These are phyloP conservation scores for Stomatorhinus ivindoensis DNA, from an alignment of 2,113 vertebrate genomes.

Conservation along the genomic window DNA sequence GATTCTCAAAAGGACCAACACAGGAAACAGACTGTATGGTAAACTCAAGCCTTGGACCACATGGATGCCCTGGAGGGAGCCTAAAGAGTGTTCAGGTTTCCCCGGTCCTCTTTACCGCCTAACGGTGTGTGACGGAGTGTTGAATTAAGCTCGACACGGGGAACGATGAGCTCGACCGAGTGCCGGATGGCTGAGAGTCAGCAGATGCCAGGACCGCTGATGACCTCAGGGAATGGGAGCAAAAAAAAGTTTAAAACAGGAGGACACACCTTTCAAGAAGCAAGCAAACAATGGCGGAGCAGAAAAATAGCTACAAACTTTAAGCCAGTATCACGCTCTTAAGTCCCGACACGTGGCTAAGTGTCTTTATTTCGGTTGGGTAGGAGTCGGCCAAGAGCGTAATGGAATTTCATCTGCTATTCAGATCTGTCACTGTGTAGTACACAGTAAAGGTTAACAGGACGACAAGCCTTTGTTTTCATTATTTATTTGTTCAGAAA, in stretches of 20 bases:
- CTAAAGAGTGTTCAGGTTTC: neutral
- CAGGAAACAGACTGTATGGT: neutral
- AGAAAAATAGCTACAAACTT: neutral
- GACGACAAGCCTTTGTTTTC: slow-evolving; percentile 4
- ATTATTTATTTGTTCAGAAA: neutral
- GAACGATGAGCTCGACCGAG: neutral
- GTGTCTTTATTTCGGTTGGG: neutral
- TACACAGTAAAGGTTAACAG: slow-evolving; percentile 5
- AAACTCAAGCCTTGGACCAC: neutral
- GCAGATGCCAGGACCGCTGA: neutral
- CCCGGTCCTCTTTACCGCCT: neutral
- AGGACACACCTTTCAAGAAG: neutral
- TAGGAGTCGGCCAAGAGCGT: neutral
- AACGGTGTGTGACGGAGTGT: neutral
- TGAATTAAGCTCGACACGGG: neutral
- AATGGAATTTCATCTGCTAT: neutral
- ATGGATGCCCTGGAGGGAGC: neutral
- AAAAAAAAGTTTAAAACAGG: neutral
- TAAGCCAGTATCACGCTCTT: neutral
- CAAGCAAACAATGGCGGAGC: neutral
- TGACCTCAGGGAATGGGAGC: neutral
- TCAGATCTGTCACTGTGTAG: neutral
- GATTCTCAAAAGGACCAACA: neutral
- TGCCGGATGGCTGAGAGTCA: neutral
- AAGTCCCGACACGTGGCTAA: neutral